A percentile compares a stretch with the other conserved stretches of the same genome.
phyloP scores from a whole-genome alignment of 2,888 invertebrate genomes.

The Ypsolopha scabrella region DNA sequence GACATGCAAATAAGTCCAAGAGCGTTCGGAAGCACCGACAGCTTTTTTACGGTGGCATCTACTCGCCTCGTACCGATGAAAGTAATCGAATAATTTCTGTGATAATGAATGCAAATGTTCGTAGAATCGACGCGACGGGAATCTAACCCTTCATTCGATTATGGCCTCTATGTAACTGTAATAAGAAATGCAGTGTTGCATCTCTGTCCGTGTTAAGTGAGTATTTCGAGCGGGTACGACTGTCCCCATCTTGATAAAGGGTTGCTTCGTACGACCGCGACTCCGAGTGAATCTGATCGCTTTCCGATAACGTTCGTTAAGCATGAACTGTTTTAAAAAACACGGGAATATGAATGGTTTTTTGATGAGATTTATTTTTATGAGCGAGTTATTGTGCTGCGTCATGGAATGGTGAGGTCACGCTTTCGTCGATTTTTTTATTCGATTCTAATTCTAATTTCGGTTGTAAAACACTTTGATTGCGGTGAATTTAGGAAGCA shows the following conservation, averaged over 20 bases:
- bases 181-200: no score
- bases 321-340: conserved; percentile 28
- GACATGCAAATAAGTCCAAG: no score
- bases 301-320: conserved; percentile 51
- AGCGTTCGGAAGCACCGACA: no score
- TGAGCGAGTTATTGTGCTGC: neutral
- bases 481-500: neutral
- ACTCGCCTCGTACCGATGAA: no score
- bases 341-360: neutral
- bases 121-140: neutral
- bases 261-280: conserved; percentile 34
- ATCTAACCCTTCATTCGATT: no score
- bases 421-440: neutral
- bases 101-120: conserved; percentile 37
- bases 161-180: no score
- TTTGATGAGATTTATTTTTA: neutral
- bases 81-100: conserved; percentile 37
- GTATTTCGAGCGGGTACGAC: conserved; percentile 41
- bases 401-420: conserved; percentile 6
- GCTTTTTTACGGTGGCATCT: no score
- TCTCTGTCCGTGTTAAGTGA: neutral
- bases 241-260: conserved; percentile 62
- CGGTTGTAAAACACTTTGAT: no score
- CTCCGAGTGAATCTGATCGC: conserved; percentile 35
- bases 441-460: neutral